Conservation (phyloP, 2,113 vertebrate species). For the Etia nguti region DNA sequence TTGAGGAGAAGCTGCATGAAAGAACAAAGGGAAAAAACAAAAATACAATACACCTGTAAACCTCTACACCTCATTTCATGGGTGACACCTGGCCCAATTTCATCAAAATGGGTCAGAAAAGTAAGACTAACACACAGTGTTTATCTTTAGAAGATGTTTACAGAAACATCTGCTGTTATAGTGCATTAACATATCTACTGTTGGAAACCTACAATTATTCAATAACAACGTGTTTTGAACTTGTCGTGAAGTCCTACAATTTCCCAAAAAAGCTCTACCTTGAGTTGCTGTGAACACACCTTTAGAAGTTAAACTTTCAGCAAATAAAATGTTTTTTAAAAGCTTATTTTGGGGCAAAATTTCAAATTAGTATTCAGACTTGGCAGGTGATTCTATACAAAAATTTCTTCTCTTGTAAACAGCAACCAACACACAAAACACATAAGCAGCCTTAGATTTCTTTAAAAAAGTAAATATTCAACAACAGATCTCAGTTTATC, state of each 20-base stretch:
- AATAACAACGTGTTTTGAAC: not conserved
- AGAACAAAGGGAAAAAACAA: not conserved
- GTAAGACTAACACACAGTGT: not conserved
- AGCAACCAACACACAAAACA: not conserved
- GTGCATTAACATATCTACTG: not conserved
- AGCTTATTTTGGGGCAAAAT: not conserved
- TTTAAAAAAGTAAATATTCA: not conserved
- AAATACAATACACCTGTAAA: not conserved
- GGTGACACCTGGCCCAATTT: not conserved
- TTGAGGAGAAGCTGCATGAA: not conserved
- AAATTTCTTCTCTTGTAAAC: not conserved
- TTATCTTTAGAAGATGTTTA: not conserved
- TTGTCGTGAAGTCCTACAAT: rapidly evolving
- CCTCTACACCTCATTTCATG: not conserved
- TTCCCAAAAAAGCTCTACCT: rapidly evolving
- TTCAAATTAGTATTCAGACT: not conserved
- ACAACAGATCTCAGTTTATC: not conserved
- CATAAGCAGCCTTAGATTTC: not conserved
- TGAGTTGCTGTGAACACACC: not conserved
- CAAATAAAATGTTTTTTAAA: not conserved
- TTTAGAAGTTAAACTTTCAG: not conserved
- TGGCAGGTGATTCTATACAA: not conserved
- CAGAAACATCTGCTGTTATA: not conserved
- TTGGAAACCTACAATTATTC: not conserved
- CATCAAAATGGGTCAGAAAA: not conserved